Percentiles rank a stretch among this genome's conserved stretches.
Conservation (phyloP, 2,888 invertebrate genomes). For the Sturmia bella region DNA sequence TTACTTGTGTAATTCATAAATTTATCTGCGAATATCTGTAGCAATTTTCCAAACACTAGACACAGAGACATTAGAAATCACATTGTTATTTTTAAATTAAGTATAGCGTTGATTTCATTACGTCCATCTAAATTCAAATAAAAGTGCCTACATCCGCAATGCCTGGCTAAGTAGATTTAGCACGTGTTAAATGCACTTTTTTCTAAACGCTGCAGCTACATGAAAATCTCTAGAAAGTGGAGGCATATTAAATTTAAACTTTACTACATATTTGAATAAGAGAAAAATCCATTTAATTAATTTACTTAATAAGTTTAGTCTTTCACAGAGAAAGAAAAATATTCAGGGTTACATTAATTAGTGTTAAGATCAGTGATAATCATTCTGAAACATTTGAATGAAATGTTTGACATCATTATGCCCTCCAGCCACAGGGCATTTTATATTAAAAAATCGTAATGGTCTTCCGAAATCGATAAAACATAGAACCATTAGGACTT, state of each 20-base stretch:
- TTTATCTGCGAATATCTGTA: background rate
- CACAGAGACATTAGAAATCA: constrained; percentile 61
- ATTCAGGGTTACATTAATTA: constrained; percentile 61
- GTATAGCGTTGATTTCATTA: constrained; percentile 71
- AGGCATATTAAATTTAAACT: constrained; percentile 15
- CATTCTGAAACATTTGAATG: constrained; percentile 27
- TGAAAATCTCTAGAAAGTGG: background rate
- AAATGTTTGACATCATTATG: background rate
- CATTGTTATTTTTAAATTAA: constrained; percentile 70
- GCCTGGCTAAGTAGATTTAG: constrained; percentile 65
- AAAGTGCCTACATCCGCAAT: constrained; percentile 70
- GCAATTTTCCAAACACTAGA: constrained; percentile 41
- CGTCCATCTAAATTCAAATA: constrained; percentile 69
- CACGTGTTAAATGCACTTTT: constrained; percentile 69
- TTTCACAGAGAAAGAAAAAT: background rate
- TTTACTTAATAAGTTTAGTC: constrained; percentile 5
- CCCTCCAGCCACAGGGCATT: background rate
- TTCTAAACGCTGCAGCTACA: constrained; percentile 1
- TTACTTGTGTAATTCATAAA: constrained; percentile 3
- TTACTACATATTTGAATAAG: constrained; percentile 21
- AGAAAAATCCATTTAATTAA: constrained; percentile 44
- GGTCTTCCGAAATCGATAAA: no score
- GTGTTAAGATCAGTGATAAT: constrained; percentile 53
- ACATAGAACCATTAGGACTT: no score
- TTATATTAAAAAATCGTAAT: background rate